These are phyloP conservation scores for Matsumurasca onukii DNA, from an alignment of 1,140 invertebrate species.

Conservation along the genomic window DNA sequence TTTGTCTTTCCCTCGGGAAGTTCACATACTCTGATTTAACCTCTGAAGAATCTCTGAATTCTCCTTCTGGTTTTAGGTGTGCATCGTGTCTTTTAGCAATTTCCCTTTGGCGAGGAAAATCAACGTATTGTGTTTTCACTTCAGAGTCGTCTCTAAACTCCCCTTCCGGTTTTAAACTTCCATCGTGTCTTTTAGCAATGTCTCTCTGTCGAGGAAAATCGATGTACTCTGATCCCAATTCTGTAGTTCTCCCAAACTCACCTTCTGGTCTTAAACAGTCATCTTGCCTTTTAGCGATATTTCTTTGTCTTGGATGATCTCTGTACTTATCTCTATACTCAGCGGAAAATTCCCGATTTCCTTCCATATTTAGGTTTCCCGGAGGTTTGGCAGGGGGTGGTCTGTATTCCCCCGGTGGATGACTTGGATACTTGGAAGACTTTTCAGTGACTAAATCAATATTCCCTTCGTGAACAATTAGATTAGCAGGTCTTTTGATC, in stretches of 20 bases:
- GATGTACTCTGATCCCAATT: constrained; percentile 26
- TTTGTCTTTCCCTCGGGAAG: constrained; percentile 28
- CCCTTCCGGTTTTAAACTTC: constrained; percentile 33
- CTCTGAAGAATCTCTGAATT: constrained; percentile 33
- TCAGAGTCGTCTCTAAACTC: constrained; percentile 33
- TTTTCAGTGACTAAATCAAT: constrained; percentile 32
- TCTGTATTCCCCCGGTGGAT: too few relatives aligned
- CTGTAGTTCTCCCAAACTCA: constrained; percentile 27
- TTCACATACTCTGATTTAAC: constrained; percentile 33
- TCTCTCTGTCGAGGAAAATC: constrained; percentile 34
- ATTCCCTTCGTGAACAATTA: constrained; percentile 26
- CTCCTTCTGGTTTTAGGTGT: constrained; percentile 38
- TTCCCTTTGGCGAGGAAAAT: constrained; percentile 29
- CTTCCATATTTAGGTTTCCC: constrained; percentile 30
- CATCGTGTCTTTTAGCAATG: constrained; percentile 28
- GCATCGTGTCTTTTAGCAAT: constrained; percentile 29
- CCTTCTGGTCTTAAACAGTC: constrained; percentile 35
- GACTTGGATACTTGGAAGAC: constrained; percentile 2
- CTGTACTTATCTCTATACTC: constrained; percentile 37
- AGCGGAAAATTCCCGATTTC: constrained; percentile 23
- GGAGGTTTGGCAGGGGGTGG: background rate
- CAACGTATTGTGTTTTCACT: constrained; percentile 31
- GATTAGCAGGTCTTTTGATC: constrained; percentile 19
- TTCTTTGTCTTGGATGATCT: constrained; percentile 34
- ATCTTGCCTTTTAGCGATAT: constrained; percentile 28